Evolutionary conservation across 35 echinoderm and acorn worm genomes (phyloP), one percentile per base, ranked within the genome.

Genomic region (Diadema setosum): DNA sequence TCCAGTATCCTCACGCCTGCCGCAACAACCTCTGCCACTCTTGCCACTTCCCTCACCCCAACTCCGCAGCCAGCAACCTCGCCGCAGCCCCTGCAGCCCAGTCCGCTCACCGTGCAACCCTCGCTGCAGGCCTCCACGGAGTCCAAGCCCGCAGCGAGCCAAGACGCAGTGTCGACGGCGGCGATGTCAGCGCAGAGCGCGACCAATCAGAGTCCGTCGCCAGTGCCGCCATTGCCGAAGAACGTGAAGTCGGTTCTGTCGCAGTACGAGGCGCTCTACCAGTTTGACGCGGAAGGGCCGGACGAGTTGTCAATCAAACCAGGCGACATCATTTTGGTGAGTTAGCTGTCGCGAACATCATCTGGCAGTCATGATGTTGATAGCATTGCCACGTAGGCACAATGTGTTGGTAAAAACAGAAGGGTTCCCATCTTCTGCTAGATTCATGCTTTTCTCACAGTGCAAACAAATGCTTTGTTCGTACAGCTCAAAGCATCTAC

Each of bases 271-370:
- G 96, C 92, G 20, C 26, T 99, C 18, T 99, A 85, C 87, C 82
- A 83, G 18, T 99, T 99, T 87, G 81, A 82, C 37, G 92, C 81
- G 29, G 78, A 99, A 42, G 83, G 70, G 14, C 78, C 85, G 14
- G 96, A 95, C 56, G 96, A 99, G 33, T 85, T 99, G 29, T 85
- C 89, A 12, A 91, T 99, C 26, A 94, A 99, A 33, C 90, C 93
- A 31, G 96, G 96, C 24, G 96, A 99, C 83, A 99, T 99, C 32
- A 92, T 99, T 37, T 44, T 99, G 89, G 96, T 99, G 58, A 94
- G 86, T 65, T 29, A 18, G 12, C 37, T 65, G 30, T 55, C 21
- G 49, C n/a, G n/a, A n/a, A n/a, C n/a, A n/a, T n/a, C n/a, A n/a
- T n/a, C n/a, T n/a, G n/a, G n/a, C n/a, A n/a, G n/a, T n/a, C n/a